Base-by-base conservation (phyloP, 2,113 vertebrate genomes). In the Peromyscus polionotus region DNA sequence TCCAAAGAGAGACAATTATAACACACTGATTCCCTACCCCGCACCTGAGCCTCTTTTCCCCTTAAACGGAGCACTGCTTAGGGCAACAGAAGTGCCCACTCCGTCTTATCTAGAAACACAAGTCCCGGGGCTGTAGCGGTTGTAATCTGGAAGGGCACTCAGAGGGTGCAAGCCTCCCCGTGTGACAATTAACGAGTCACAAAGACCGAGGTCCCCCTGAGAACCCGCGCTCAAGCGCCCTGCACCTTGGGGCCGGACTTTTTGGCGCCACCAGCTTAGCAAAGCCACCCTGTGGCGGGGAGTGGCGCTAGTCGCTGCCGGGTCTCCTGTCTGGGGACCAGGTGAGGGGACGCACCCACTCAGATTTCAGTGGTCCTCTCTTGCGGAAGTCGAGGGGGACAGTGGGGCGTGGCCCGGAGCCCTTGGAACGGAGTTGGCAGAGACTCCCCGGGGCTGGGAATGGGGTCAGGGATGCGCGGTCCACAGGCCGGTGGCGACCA, bases 251-350 rank as follows among this genome's bases (percentile, higher is more conserved):
- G 95, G 65, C 97, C 5, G 93, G 98, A 98, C 97, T 87, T 96
- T 92, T 93, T 80, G 97, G 97, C 98, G 98, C 98, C 98, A 96
- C 79, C 95, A 73, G 70, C n/a, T 73, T 42, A 33, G 91, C 77
- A 75, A 84, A 93, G 51, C 76, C 70, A 86, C 91, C 68, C 31
- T 0, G 85, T 7, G 51, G 16, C 87, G 22, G 36, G 33, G 87
- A 39, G n/a, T 11, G 87, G 51, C 51, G 68, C 33, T 51, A 88
- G 65, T 39, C 48, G 48, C 36, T 26, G 36, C 51, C 20, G 1
- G 12, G 85, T n/a, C 1, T 7, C 3, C 67, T 9, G 10, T 68
- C 63, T 67, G 31, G 84, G 65, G 42, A 51, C 17, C 42, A 22
- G 84, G 61, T 26, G 87, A 42, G 70, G 54, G n/a, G 59, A 73